Evolutionary conservation across 2,888 invertebrate genomes (phyloP).

Genomic region (Spilosoma lubricipeda): DNA sequence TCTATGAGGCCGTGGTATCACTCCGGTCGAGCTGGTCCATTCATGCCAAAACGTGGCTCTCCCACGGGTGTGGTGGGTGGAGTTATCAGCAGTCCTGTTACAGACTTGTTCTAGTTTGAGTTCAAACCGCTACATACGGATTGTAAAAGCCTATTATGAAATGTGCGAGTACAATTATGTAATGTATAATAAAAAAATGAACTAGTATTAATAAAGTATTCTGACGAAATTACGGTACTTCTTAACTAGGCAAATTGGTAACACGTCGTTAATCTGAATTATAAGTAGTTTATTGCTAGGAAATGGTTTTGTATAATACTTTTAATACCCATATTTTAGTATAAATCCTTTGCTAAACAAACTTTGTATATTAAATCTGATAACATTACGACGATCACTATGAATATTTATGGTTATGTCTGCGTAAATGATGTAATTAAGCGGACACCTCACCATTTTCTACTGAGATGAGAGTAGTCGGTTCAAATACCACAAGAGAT

Average conservation of each 20-base stretch:
- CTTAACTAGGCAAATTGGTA: neutral
- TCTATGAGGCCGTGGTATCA: no score
- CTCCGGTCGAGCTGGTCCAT: no score
- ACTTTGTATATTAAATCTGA: neutral
- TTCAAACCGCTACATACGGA: neutral
- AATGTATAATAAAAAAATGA: neutral
- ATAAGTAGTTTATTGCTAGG: neutral
- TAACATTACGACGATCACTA: neutral
- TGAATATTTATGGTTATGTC: neutral
- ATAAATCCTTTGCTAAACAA: neutral
- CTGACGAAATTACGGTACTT: neutral
- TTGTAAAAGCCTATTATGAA: neutral
- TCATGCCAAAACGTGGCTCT: no score
- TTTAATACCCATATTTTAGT: neutral
- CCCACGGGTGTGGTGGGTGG: no score
- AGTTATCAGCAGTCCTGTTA: neutral
- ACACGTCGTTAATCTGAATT: neutral
- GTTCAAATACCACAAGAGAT: no score
- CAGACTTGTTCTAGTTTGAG: neutral
- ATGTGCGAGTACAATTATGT: no score
- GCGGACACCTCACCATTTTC: no score
- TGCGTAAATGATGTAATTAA: no score
- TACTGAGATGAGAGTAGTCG: no score
- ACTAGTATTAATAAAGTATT: neutral
- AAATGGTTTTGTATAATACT: neutral